Evolutionary conservation across 2,113 vertebrate species (phyloP), one percentile per base, ranked within the genome.

Genomic region (Cottus gobio): DNA sequence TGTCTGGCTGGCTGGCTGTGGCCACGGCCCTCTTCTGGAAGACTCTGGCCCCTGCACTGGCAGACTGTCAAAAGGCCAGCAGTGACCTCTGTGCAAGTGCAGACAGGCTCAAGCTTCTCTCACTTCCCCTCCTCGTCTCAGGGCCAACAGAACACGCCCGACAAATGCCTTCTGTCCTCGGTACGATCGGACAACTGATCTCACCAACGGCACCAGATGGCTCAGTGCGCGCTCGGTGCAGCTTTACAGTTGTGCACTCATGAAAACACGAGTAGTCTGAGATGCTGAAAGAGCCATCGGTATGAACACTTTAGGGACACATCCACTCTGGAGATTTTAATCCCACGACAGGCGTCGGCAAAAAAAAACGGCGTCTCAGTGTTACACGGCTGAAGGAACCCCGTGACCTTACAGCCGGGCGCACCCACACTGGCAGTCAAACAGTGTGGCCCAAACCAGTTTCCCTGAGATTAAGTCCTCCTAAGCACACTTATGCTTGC

Each of bases 21-120:
- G 86, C 84, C 89, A 89, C 90, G 85, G 89, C 93, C 94, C 93
- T 92, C 94, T 93, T 91, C 95, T 95, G 93, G 93, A 90, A 94
- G 88, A 93, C 74, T 85, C 65, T 84, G 90, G 87, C 82, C 88
- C 77, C 85, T 93, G 87, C 93, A 93, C 77, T 92, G 90, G 85
- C 87, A 93, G 83, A 76, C 87, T 76, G 79, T 84, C 83, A 93
- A 92, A 90, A 75, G 85, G 79, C 78, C 81, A 91, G 84, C 88
- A 90, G 84, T 87, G 89, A 92, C 89, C 91, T 86, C 77, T 85
- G 85, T 78, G 84, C 84, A 87, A 88, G 89, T 79, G 85, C 75
- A 91, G 81, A 89, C 82, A 85, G 73, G 78, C 84, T 89, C 68
- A 58, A 60, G 80, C 87, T 84, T 84, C 83, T 67, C 73, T 77